A percentile compares a stretch with the other conserved stretches of the same genome.
Conservation (phyloP, 2,113 vertebrate genomes). For the Trichechus manatus region DNA sequence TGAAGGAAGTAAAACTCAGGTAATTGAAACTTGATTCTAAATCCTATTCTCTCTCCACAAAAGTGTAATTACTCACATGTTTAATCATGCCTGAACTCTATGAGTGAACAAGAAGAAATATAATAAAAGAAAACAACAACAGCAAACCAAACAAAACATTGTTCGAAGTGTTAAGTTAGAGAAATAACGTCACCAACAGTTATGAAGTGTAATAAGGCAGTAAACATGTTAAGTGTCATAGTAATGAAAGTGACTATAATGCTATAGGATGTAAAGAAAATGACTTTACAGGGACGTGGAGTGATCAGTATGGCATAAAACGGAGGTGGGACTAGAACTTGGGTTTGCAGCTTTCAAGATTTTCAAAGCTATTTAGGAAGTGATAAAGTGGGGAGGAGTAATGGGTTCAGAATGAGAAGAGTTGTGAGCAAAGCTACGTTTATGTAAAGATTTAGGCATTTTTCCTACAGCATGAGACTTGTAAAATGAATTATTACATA, state of each 20-base stretch:
- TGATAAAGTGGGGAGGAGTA: background rate
- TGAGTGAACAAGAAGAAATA: background rate
- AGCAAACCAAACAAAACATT: background rate
- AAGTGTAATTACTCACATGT: background rate
- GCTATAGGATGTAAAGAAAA: background rate
- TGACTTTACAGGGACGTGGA: background rate
- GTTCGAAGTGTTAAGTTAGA: background rate
- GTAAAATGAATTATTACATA: too few species aligned
- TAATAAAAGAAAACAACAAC: too few species aligned
- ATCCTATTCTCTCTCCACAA: background rate
- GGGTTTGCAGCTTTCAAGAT: background rate
- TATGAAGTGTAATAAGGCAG: background rate
- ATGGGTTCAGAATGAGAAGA: background rate
- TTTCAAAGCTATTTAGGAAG: background rate
- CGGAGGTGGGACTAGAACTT: background rate
- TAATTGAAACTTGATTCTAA: background rate
- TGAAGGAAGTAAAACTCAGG: background rate
- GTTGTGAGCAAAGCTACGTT: background rate
- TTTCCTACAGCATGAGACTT: too few species aligned
- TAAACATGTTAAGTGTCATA: background rate
- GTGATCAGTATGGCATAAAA: background rate
- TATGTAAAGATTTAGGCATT: background rate
- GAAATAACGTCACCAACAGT: background rate
- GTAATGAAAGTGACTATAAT: background rate
- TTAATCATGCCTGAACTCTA: background rate